Conservation (phyloP, 2,113 vertebrate genomes). For the Spilogale gracilis region DNA sequence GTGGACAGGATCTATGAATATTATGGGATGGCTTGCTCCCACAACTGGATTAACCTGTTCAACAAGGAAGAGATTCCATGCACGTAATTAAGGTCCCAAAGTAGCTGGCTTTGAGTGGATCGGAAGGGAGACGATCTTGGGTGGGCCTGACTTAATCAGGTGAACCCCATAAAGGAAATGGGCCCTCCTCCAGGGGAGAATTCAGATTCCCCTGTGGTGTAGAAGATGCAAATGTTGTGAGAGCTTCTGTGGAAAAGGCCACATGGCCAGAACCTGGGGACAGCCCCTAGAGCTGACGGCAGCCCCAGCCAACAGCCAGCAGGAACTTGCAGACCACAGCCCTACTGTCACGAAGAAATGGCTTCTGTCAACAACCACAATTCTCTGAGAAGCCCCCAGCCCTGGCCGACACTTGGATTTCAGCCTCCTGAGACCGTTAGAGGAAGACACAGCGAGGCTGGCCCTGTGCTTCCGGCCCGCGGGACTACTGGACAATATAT, state of each 20-base stretch:
- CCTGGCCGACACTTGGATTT: neutral
- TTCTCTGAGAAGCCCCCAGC: neutral
- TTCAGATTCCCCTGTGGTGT: neutral
- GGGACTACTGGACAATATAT: neutral
- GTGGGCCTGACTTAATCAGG: neutral
- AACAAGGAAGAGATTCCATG: neutral
- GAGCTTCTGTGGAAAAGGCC: neutral
- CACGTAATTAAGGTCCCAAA: neutral
- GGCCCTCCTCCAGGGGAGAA: neutral
- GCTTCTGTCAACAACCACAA: neutral
- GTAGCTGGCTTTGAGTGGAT: neutral
- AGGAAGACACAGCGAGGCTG: neutral
- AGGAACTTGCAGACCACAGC: neutral
- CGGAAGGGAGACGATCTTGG: neutral
- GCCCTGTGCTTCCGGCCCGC: neutral
- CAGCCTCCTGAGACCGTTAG: neutral
- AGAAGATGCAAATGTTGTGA: neutral
- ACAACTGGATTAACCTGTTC: neutral
- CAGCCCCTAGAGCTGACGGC: neutral
- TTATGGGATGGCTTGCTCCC: neutral
- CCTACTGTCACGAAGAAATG: neutral
- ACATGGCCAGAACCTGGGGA: neutral
- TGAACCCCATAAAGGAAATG: neutral
- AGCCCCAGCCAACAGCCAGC: neutral
- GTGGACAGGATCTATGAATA: neutral